Evolutionary conservation across 1,140 invertebrate species (phyloP), one percentile per base, ranked within the genome.

Genomic region (Uloborus diversus): DNA sequence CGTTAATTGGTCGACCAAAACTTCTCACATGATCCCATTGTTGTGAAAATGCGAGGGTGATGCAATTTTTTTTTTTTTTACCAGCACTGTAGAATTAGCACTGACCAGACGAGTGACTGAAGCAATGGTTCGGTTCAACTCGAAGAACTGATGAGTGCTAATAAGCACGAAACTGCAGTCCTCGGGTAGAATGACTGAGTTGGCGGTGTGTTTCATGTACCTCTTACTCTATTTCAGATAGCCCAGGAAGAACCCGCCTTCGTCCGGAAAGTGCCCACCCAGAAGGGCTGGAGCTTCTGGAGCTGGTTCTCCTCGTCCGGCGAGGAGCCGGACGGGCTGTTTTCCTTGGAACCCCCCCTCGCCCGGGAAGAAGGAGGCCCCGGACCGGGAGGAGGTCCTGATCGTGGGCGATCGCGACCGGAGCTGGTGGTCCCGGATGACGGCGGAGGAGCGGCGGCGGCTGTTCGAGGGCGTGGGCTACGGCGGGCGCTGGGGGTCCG

Each of bases 181-280:
- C n/a, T n/a, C n/a, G n/a, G n/a, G n/a, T n/a, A n/a, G n/a, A n/a
- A n/a, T n/a, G n/a, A n/a, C n/a, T n/a, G n/a, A n/a, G n/a, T n/a
- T n/a, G n/a, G n/a, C n/a, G n/a, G n/a, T n/a, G n/a, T n/a, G n/a
- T n/a, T n/a, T n/a, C n/a, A n/a, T n/a, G n/a, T n/a, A n/a, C n/a
- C n/a, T n/a, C n/a, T n/a, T n/a, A n/a, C n/a, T n/a, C n/a, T n/a
- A n/a, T n/a, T n/a, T n/a, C 82, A 91, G 91, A 85, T 91, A 4
- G 85, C 88, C 25, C 82, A 87, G 57, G 88, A 90, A 85, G 89
- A 90, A 66, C 90, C 90, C 3, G 89, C 90, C 4, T 83, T 83
- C 66, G 83, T 82, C 0, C 20, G 57, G 4, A 71, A 57, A 37
- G 70, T 73, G 3, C 56, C 79, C 0, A 64, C 49, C 4, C 14